Conservation (phyloP, 1,140 invertebrate species). For the Nasonia giraulti region DNA sequence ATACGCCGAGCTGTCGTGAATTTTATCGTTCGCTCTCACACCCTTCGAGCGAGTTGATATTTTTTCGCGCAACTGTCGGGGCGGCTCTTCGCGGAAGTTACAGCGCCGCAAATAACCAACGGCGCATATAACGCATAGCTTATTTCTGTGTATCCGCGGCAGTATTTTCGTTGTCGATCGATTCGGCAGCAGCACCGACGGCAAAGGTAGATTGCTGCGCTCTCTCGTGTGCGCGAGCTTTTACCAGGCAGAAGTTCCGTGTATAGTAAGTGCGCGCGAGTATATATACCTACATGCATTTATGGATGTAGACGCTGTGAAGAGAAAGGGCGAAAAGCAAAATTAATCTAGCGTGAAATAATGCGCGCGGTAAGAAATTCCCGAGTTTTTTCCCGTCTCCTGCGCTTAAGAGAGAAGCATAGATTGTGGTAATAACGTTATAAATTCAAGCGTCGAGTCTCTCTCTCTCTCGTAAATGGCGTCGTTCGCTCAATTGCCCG, state of each 20-base stretch:
- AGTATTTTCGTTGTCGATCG: slow-evolving; percentile 28
- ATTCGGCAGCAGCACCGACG: neutral
- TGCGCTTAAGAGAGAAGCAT: slow-evolving; percentile 25
- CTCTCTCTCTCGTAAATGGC: neutral
- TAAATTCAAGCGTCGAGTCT: slow-evolving; percentile 25
- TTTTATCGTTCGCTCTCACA: slow-evolving; percentile 55
- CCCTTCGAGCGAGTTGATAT: slow-evolving; percentile 50
- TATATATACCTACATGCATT: neutral
- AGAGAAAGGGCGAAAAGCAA: neutral
- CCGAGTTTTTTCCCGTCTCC: slow-evolving; percentile 16
- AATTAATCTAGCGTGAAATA: slow-evolving; percentile 46
- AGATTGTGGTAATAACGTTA: slow-evolving; percentile 45
- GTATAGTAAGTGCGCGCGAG: neutral
- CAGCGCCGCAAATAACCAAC: slow-evolving; percentile 9
- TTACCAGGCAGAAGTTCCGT: slow-evolving; percentile 9
- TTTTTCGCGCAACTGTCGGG: slow-evolving; percentile 60
- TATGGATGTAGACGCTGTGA: neutral
- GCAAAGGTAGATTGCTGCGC: neutral
- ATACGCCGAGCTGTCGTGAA: slow-evolving; percentile 30
- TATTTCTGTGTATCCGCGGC: slow-evolving; percentile 16
- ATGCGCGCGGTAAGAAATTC: slow-evolving; percentile 2
- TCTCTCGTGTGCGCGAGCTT: neutral
- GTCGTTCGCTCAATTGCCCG: slow-evolving; percentile 36
- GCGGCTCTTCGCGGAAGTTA: slow-evolving; percentile 41
- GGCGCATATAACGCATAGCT: neutral